phyloP scores from a whole-genome alignment of 1,140 invertebrate genomes.

The Babylonia areolata region DNA sequence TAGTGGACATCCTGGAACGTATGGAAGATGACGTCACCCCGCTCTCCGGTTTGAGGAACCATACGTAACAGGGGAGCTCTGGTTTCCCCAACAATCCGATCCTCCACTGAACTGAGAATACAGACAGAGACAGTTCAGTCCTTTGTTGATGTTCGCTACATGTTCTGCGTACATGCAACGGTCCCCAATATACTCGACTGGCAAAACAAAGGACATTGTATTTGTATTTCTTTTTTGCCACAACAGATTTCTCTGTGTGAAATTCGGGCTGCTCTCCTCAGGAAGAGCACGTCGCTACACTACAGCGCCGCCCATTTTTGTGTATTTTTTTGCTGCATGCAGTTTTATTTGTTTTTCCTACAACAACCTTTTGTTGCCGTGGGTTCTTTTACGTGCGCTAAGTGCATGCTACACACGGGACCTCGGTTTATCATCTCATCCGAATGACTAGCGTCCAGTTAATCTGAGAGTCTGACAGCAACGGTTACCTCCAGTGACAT shows the following conservation, averaged over 20 bases:
- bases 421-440: no score
- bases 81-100: neutral
- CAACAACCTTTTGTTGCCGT: no score
- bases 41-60: neutral
- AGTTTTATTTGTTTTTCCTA: no score
- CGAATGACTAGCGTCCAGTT: no score
- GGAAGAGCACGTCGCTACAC: no score
- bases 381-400: no score
- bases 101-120: neutral
- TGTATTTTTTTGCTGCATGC: no score
- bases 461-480: neutral
- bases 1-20: neutral
- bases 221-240: no score
- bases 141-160: slow-evolving; percentile 1
- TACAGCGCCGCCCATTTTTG: no score
- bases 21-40: neutral
- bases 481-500: neutral
- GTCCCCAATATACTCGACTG: neutral
- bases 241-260: no score
- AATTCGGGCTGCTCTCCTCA: no score
- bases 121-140: neutral
- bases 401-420: no score
- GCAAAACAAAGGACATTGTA: neutral
- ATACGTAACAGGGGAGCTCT: neutral
- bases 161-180: neutral